Base-by-base conservation (phyloP, 2,888 invertebrate species). In the Sycophila texana region DNA sequence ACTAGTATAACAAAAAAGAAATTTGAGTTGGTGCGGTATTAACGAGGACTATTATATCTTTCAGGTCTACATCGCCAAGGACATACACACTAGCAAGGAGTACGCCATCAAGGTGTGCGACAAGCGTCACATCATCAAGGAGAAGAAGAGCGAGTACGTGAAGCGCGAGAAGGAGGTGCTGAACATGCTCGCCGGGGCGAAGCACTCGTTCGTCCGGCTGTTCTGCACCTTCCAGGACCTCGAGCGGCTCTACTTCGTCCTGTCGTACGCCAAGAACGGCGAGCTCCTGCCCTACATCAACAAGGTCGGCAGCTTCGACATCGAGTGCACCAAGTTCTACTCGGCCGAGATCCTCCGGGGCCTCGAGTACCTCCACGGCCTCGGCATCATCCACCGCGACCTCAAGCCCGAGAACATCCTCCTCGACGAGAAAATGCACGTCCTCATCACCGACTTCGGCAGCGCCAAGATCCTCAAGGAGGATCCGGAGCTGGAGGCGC, bases 51-150 rank as follows among this genome's bases (percentile, higher is more conserved):
- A n/a, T n/a, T n/a, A n/a, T 39, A 5, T 0, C 10, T 10, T 10
- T 14, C 87, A 94, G 94, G 94, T 99, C 73, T 98, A 97, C 91
- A 93, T 98, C 84, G 98, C 97, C 72, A 97, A 96, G 91, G 98
- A 99, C 91, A 95, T 97, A 81, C 95, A 96, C 89, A 96, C 95
- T 76, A 94, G 94, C 87, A 95, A 95, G 88, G 97, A 98, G 92
- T 97, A 95, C 94, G 99, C 99, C 92, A 98, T 99, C 89, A 99
- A 99, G 94, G 98, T 99, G n/a, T 96, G 98, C 91, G 97, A 98
- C 88, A 99, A 99, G 92, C 93, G 94, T 71, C 96, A 98, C 91
- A 98, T 99, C 85, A 93, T 98, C 85, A 93, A 95, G 83, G 98
- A 99, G 91, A 96, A 96, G 90, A 99, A 99, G 91, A 94, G 95